phyloP scores from a whole-genome alignment of 2,113 vertebrate genomes.

The Proteles cristata region DNA sequence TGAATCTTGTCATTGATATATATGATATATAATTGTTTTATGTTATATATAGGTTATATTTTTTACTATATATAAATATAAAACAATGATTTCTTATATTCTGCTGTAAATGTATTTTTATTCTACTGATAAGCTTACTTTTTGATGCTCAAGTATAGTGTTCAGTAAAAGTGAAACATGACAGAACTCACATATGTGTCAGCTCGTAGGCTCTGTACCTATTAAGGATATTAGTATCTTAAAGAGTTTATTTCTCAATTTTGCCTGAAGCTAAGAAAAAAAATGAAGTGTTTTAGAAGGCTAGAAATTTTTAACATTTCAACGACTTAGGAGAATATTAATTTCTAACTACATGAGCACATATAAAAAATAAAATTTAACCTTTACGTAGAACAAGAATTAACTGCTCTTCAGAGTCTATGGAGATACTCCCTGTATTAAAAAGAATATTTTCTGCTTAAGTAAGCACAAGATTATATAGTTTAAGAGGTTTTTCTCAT shows the following conservation, averaged over 20 bases:
- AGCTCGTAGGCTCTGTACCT: constrained; percentile 66
- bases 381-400: constrained; percentile 69
- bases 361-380: constrained; percentile 76
- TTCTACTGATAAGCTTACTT: neutral
- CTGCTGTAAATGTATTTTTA: constrained; percentile 67
- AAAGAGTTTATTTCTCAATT: constrained; percentile 46
- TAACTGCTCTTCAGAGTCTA: constrained; percentile 60
- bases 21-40: neutral
- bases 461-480: constrained; percentile 23
- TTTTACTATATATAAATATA: neutral
- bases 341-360: constrained; percentile 71
- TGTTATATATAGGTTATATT: no score
- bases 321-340: constrained; percentile 75
- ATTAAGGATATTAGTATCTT: constrained; percentile 73
- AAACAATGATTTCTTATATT: neutral
- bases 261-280: constrained; percentile 73
- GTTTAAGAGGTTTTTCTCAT: neutral
- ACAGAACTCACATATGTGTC: neutral
- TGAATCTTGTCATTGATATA: neutral
- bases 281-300: constrained; percentile 72
- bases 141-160: constrained; percentile 66
- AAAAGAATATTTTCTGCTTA: constrained; percentile 42
- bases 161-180: constrained; percentile 68
- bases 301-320: constrained; percentile 82
- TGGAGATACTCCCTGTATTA: constrained; percentile 56